Evolutionary conservation across 2,797 vertebrate genomes (phyloP), one percentile per base, ranked within the genome.

Genomic region (Zonotrichia albicollis): DNA sequence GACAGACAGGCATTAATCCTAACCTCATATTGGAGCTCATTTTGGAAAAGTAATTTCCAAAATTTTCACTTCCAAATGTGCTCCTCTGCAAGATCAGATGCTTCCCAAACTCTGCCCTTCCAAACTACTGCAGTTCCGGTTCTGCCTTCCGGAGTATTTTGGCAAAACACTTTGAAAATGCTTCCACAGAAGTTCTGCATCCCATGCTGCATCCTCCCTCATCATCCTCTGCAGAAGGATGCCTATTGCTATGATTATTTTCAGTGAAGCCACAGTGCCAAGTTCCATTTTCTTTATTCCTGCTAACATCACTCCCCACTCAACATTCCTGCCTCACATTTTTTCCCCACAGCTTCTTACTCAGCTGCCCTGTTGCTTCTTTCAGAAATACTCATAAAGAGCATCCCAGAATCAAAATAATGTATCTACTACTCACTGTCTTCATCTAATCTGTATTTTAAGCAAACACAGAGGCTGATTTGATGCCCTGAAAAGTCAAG

Each of bases 1-100:
- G 66, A 90, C 77, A 92, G 68, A 50, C 17, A 36, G 11, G 65
- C 65, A 74, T 91, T 91, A 92, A 94, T 89, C 78, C 75, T 55
- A 68, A 43, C 75, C 48, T 32, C 65, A 64, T 67, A 70, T 0
- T 70, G 60, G 18, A 77, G 48, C 13, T 61, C 50, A 26, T 65
- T 74, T 82, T 64, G 23, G 32, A 87, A 64, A 61, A 82, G 34
- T 51, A 67, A 90, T 79, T 88, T 38, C 62, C 64, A 42, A 61
- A 42, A 64, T 53, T 78, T 86, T 79, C 67, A 34, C 36, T 55
- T 79, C 67, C 45, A 73, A 53, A 80, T 3, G 6, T 6, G 29
- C 34, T 79, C 34, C 64, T 46, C 82, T n/a, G 18, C 67, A 84
- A 48, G 30, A 84, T 54, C 60, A 81, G 45, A n/a, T 9, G 42